Conservation (phyloP, 2,113 vertebrate genomes). For the Paradoxurus hermaphroditus region DNA sequence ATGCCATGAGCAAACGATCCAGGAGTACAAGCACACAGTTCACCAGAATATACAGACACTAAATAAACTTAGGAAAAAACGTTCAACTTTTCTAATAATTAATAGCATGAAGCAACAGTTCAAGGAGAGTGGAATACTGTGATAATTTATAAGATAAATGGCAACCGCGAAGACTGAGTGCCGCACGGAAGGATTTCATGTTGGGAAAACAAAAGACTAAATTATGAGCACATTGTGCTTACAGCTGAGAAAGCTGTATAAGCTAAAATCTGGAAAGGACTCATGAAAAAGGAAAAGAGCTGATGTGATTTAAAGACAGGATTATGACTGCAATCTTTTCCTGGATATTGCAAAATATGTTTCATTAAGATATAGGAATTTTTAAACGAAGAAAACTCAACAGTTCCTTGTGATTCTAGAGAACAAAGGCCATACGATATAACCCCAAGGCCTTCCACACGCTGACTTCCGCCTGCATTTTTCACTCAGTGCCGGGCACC, state of each 20-base stretch:
- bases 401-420: neutral
- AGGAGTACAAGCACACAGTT: neutral
- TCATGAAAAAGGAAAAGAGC: neutral
- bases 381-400: neutral
- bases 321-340: neutral
- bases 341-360: neutral
- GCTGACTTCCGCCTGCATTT: neutral
- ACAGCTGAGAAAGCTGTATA: neutral
- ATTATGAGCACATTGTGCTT: neutral
- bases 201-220: neutral
- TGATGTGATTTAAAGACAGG: neutral
- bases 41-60: neutral
- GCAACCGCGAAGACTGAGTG: neutral
- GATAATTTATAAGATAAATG: neutral
- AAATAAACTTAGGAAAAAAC: neutral
- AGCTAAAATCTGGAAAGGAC: neutral
- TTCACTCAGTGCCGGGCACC: neutral
- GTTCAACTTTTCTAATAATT: neutral
- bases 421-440: neutral
- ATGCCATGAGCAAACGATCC: neutral
- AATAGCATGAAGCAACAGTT: neutral
- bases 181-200: neutral
- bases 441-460: neutral
- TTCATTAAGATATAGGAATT: conserved; percentile 3
- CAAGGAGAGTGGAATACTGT: neutral